Base-by-base conservation (phyloP, 2,113 vertebrate genomes). In the Rhineura floridana region DNA sequence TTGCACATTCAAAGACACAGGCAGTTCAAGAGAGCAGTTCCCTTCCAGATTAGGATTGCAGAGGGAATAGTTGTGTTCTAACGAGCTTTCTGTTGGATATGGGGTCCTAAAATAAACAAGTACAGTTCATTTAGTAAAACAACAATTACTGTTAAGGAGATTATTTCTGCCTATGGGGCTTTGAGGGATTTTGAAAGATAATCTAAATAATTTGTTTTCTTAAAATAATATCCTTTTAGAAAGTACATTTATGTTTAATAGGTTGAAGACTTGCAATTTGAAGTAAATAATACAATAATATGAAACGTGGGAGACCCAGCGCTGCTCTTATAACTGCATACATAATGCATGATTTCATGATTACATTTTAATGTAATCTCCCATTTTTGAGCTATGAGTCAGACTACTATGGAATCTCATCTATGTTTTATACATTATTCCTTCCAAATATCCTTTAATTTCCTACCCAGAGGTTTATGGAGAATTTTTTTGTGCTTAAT, bases 341-440 rank as follows among this genome's bases (percentile, higher is more conserved):
- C 92, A 93, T 92, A 92, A 93, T 87, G 25, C 19, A 90, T 92
- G 50, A 90, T 78, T 89, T 48, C 75, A 73, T 93, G 81, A 94
- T 90, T 81, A 89, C 30, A 89, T 93, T 93, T 93, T 93, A 93
- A 79, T 83, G 28, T 48, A 91, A 77, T 83, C 90, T 48, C 50
- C 73, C 7, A 77, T 89, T 70, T 83, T 93, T 84, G 12, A 88
- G 50, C 28, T 84, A 52, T n/a, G 91, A 88, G 86, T 94, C 83
- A 91, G 83, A n/a, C 1, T 12, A 72, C 42, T 86, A 78, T 10
- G 90, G 55, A 87, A 21, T 87, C 91, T 92, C 91, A 83, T 91
- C 62, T 89, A 87, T 87, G 21, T 55, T 70, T 25, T 28, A 50
- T 39, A 87, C 2, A 67, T 48, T 55, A 77, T 63, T 55, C 72